These are phyloP conservation scores for Pomacea canaliculata DNA, from an alignment of 2,888 invertebrate genomes.

Conservation along the genomic window DNA sequence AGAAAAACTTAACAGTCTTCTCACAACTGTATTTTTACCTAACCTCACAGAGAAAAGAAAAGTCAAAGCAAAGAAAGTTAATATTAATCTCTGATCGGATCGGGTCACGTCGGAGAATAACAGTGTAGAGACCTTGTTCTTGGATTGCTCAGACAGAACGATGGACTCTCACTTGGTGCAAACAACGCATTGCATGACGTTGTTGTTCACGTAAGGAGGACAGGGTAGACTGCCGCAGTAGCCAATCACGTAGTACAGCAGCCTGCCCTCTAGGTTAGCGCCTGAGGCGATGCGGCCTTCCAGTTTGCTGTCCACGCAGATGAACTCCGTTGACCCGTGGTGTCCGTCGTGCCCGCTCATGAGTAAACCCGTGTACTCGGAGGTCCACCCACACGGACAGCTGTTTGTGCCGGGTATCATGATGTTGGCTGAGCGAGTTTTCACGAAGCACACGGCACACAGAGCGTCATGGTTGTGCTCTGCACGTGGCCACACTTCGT, in stretches of 20 bases:
- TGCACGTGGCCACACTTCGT: background rate
- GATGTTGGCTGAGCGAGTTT: background rate
- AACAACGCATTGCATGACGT: background rate
- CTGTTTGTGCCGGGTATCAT: background rate
- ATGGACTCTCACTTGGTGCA: background rate
- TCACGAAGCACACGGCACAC: background rate
- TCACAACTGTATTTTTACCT: no score
- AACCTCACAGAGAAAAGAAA: no score
- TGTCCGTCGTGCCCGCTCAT: background rate
- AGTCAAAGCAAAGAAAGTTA: no score
- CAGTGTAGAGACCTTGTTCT: no score
- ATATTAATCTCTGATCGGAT: no score
- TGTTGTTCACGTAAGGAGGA: slow-evolving; percentile 1
- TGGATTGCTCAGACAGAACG: no score
- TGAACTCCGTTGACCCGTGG: background rate
- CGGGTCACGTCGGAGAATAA: no score
- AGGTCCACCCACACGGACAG: background rate
- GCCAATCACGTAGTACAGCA: background rate
- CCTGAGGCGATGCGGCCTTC: background rate
- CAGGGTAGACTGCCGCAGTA: background rate
- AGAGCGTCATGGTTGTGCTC: background rate
- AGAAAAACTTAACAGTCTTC: no score
- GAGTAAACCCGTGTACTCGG: background rate
- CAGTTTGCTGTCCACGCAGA: slow-evolving; percentile 3
- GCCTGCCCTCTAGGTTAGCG: background rate